These are phyloP conservation scores for Laodelphax striatellus DNA, from an alignment of 1,140 invertebrate species.

Conservation along the genomic window DNA sequence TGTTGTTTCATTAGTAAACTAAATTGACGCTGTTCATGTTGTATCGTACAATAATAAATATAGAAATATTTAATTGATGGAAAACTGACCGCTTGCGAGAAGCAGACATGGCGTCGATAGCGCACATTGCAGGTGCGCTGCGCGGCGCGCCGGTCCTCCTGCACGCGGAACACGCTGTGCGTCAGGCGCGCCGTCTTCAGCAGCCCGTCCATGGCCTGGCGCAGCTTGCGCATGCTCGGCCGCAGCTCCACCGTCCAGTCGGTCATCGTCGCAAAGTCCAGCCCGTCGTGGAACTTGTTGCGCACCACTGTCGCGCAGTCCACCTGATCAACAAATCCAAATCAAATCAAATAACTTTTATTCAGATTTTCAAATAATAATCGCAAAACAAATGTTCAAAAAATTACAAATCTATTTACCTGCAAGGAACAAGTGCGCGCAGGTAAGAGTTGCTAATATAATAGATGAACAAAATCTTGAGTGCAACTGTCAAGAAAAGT, in stretches of 20 bases:
- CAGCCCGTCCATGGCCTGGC: constrained; percentile 67
- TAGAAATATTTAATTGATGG: too few relatives aligned
- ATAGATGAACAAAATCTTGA: too few relatives aligned
- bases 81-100: constrained; percentile 80
- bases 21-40: too few relatives aligned
- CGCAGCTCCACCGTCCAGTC: constrained; percentile 65
- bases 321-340: constrained; percentile 16
- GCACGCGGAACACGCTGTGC: constrained; percentile 76
- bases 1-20: too few relatives aligned
- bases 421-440: too few relatives aligned
- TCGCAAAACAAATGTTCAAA: too few relatives aligned
- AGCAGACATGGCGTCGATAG: constrained; percentile 75
- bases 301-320: constrained; percentile 32
- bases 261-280: constrained; percentile 52
- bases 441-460: too few relatives aligned
- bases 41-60: too few relatives aligned
- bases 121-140: constrained; percentile 49
- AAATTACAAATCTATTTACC: too few relatives aligned
- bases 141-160: constrained; percentile 55
- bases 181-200: constrained; percentile 72
- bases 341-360: too few relatives aligned
- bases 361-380: too few relatives aligned
- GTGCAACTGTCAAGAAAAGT: too few relatives aligned
- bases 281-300: constrained; percentile 57
- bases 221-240: constrained; percentile 68